Conservation (phyloP, 2,797 vertebrate genomes). For the Netta rufina region DNA sequence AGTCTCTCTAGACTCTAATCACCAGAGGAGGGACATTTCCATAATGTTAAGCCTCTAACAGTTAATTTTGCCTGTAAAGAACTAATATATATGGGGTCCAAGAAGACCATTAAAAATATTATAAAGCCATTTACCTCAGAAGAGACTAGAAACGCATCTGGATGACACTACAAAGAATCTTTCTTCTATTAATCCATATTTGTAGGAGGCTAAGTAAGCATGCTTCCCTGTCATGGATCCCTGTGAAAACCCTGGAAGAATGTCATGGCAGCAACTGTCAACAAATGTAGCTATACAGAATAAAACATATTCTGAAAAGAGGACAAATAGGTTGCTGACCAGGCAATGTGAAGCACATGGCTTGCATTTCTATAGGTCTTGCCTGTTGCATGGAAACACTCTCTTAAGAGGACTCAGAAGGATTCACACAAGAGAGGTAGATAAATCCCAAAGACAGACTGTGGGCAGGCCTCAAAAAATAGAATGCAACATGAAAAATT, state of each 20-base stretch:
- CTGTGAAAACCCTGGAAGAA: neutral
- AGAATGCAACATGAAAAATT: neutral
- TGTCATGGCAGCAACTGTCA: neutral
- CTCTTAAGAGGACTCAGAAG: neutral
- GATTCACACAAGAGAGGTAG: neutral
- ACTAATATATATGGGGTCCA: neutral
- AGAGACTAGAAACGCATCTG: neutral
- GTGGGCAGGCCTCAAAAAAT: neutral
- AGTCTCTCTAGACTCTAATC: neutral
- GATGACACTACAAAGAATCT: neutral
- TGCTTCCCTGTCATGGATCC: neutral
- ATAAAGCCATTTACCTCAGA: neutral
- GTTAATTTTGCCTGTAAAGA: neutral
- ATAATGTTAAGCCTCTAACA: neutral
- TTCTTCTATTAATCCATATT: neutral
- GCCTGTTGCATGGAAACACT: neutral
- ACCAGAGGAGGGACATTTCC: neutral
- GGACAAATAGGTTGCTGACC: neutral
- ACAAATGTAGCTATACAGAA: neutral
- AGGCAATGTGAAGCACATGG: neutral
- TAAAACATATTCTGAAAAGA: neutral
- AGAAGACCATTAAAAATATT: neutral
- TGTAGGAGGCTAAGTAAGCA: neutral
- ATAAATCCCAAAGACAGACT: neutral
- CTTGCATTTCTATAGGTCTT: neutral